Base-by-base conservation (phyloP, 2,113 vertebrate genomes). In the Triplophysa siluroides region DNA sequence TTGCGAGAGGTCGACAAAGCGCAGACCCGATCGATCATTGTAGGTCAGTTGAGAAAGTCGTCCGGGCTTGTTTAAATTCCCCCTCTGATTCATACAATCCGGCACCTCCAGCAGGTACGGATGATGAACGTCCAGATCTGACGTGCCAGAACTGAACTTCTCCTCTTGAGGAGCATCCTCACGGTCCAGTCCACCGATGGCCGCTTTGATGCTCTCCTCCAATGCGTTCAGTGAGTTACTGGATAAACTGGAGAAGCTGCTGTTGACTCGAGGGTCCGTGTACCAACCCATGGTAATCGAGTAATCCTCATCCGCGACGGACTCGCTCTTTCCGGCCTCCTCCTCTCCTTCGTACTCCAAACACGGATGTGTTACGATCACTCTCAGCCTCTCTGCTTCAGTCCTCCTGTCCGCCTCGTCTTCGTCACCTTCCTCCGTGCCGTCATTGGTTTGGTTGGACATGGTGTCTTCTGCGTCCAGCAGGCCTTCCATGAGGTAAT, bases 241-340 rank as follows among this genome's bases (percentile, higher is more conserved):
- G 0, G 95, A 97, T 78, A 95, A 90, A 12, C 96, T 98, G 24
- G 95, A 97, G 79, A 95, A 95, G n/a, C 96, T 98, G 68, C 92
- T 94, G 85, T 95, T 95, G 83, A 93, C 93, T 47, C 91, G 85
- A 33, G 87, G 88, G 72, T 93, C 95, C 0, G 93, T 93, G 87
- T 95, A 96, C 7, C 96, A 96, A 74, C 93, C 92, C 79, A 86
- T 79, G 38, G 84, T 89, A 73, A 87, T 87, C 56, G 89, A 89
- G 71, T 91, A 90, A 78, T 89, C 90, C 69, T 86, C 87, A 23
- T 88, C 81, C 86, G 83, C 85, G 67, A 83, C 77, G 19, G 87
- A 64, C 10, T 85, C 86, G 81, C 81, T 86, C 38, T 88, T 87
- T 76, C 73, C 77, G 19, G 75, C 76, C 50, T 52, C 47, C 0